Evolutionary conservation across 2,888 invertebrate genomes (phyloP).

Genomic region (Teleiodes luculella): DNA sequence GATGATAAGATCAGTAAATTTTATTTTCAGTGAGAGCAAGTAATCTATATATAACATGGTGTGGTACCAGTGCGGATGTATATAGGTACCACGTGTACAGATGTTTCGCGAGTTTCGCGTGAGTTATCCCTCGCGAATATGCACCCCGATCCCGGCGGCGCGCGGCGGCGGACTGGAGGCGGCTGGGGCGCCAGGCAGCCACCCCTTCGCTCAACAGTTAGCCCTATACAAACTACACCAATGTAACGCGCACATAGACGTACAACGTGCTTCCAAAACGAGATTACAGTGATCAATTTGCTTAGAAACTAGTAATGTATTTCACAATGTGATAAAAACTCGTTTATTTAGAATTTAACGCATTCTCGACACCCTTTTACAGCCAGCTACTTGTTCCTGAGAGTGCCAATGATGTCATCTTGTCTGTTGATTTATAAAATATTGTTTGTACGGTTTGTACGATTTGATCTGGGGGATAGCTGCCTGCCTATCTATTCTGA

Average conservation of each 20-base stretch:
- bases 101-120: slow-evolving; percentile 29
- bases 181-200: slow-evolving; percentile 32
- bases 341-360: slow-evolving; percentile 22
- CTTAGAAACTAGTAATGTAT: background rate
- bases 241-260: background rate
- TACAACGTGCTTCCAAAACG: background rate
- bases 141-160: slow-evolving; percentile 47
- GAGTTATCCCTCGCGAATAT: slow-evolving; percentile 27
- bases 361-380: slow-evolving; percentile 10
- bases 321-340: background rate
- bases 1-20: too few relatives aligned
- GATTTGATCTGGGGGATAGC: too few relatives aligned
- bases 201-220: slow-evolving; percentile 72
- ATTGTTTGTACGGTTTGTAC: too few relatives aligned
- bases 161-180: slow-evolving; percentile 68
- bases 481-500: too few relatives aligned
- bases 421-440: too few relatives aligned
- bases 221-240: slow-evolving; percentile 52
- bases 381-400: background rate
- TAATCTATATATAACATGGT: too few relatives aligned
- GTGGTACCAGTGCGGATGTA: background rate
- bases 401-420: slow-evolving; percentile 3
- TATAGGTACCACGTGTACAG: slow-evolving; percentile 14
- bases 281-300: background rate
- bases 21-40: too few relatives aligned